Conservation (phyloP, 1,140 invertebrate species). For the Leptoteleia sp. region DNA sequence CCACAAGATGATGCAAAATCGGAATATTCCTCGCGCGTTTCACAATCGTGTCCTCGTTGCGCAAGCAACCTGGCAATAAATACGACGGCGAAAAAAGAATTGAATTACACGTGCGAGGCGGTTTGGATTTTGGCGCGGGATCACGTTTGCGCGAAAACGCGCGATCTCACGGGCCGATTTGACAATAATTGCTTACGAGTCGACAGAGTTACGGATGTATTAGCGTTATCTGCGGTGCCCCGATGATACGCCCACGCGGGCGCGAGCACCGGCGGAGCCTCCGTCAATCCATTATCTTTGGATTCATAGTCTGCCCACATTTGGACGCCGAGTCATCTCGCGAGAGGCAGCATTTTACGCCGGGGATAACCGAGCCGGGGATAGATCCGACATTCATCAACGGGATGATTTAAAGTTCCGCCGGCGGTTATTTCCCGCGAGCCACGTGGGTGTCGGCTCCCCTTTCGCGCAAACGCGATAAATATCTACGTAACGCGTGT, state of each 20-base stretch:
- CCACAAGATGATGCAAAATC: too few species aligned
- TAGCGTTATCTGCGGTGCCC: conserved; percentile 35
- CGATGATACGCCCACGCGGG: conserved; percentile 52
- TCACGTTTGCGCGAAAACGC: too few species aligned
- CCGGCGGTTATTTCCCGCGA: conserved; percentile 50
- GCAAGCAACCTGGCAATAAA: too few species aligned
- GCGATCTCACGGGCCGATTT: conserved; percentile 18
- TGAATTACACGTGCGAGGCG: too few species aligned
- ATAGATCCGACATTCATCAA: conserved; percentile 71
- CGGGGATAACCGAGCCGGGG: conserved; percentile 59
- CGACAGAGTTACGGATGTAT: conserved; percentile 54
- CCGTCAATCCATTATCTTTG: conserved; percentile 55
- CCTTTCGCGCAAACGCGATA: too few species aligned
- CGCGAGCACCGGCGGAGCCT: conserved; percentile 51
- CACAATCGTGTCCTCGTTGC: too few species aligned
- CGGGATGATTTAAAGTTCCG: conserved; percentile 70
- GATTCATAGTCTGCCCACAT: conserved; percentile 56
- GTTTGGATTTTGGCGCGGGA: too few species aligned
- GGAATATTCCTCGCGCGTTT: too few species aligned
- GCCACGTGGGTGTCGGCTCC: conserved; percentile 47
- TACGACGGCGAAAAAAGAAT: too few species aligned
- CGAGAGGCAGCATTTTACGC: conserved; percentile 66
- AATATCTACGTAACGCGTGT: too few species aligned
- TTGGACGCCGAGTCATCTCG: conserved; percentile 46
- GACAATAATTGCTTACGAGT: conserved; percentile 51